These are phyloP conservation scores for Pao palembangensis DNA, from an alignment of 2,113 vertebrate genomes.

Conservation along the genomic window DNA sequence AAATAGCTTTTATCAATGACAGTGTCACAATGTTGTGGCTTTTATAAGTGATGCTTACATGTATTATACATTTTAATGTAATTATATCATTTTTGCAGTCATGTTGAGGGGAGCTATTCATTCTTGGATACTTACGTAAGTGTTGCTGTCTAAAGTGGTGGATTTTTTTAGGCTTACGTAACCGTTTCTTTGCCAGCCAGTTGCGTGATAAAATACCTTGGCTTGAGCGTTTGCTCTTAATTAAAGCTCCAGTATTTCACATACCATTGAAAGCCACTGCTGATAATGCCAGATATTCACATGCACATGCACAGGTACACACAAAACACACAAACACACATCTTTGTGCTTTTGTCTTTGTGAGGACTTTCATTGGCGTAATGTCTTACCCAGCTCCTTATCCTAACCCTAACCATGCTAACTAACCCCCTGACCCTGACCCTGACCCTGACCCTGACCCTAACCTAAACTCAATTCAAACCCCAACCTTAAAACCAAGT, in stretches of 20 bases:
- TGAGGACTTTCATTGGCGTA: background rate
- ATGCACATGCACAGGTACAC: background rate
- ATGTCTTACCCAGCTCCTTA: too few relatives aligned
- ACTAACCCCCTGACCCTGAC: too few relatives aligned
- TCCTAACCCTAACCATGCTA: too few relatives aligned
- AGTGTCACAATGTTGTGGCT: background rate
- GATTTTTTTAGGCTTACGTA: conserved; percentile 25
- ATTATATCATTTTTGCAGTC: background rate
- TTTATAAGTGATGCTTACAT: background rate
- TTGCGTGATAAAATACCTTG: conserved; percentile 19
- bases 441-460: too few relatives aligned
- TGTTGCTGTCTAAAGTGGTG: conserved; percentile 4
- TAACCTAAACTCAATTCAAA: too few relatives aligned
- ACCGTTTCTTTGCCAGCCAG: conserved; percentile 22
- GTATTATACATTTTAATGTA: too few relatives aligned
- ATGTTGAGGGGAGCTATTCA: background rate
- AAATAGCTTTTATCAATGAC: background rate
- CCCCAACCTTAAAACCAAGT: too few relatives aligned
- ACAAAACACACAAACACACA: background rate
- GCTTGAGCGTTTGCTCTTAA: conserved; percentile 30
- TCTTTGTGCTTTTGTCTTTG: background rate
- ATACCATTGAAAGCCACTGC: background rate
- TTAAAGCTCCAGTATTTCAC: conserved; percentile 33
- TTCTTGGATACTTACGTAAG: conserved; percentile 21
- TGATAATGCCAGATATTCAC: background rate